Evolutionary conservation across 2,113 vertebrate species (phyloP).

Genomic region (Forbesichthys papilliferus): DNA sequence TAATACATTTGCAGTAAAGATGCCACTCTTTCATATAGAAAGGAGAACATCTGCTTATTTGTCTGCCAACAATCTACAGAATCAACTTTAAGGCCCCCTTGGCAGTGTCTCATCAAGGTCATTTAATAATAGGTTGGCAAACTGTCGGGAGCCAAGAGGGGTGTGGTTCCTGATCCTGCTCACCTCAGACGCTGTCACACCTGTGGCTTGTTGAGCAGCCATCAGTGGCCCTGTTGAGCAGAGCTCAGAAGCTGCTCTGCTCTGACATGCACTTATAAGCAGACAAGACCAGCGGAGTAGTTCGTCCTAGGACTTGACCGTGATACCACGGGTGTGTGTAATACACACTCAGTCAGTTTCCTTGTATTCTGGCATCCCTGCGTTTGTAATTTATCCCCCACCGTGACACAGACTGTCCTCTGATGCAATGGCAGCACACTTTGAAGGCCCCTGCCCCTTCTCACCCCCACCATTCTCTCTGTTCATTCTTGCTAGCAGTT

Average conservation of each 20-base stretch:
- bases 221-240: too few species aligned
- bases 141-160: slow-evolving; percentile 10
- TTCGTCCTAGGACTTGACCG: too few species aligned
- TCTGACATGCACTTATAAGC: too few species aligned
- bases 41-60: slow-evolving; percentile 26
- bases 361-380: too few species aligned
- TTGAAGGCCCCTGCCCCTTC: too few species aligned
- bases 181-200: background rate
- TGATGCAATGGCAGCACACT: too few species aligned
- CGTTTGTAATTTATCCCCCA: too few species aligned
- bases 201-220: background rate
- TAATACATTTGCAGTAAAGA: background rate
- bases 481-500: slow-evolving; percentile 30
- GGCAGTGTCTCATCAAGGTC: slow-evolving; percentile 42
- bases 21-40: slow-evolving; percentile 7
- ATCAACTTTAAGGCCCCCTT: slow-evolving; percentile 25
- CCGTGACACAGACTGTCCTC: too few species aligned
- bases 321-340: too few species aligned
- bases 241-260: too few species aligned
- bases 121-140: slow-evolving; percentile 62
- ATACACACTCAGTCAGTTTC: too few species aligned
- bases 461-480: slow-evolving; percentile 5
- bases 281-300: too few species aligned
- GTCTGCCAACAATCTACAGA: slow-evolving; percentile 24
- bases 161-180: slow-evolving; percentile 46